These are phyloP conservation scores for Callipepla squamata DNA, from an alignment of 2,113 vertebrate species.

Conservation along the genomic window DNA sequence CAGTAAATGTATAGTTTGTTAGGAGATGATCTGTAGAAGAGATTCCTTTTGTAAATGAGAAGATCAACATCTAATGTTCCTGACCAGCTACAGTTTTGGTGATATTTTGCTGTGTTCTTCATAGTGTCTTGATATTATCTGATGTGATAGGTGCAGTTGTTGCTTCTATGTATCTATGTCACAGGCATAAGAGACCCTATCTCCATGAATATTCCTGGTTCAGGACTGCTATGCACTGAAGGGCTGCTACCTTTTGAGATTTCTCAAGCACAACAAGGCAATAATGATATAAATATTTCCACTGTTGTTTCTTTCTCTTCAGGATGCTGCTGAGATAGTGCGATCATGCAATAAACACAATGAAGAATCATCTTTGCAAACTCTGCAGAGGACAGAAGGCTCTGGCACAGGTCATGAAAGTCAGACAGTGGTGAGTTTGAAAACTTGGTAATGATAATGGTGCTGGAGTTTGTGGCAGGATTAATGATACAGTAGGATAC, in stretches of 20 bases:
- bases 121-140: not conserved
- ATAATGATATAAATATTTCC: not conserved
- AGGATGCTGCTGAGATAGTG: conserved; percentile 56
- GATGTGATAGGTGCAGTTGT: not conserved
- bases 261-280: not conserved
- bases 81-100: not conserved
- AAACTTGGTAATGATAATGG: not conserved
- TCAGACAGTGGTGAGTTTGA: conserved; percentile 49
- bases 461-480: not conserved
- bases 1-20: not conserved
- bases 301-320: not conserved
- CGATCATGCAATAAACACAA: not conserved
- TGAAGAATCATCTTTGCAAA: not conserved
- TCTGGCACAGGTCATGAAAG: not conserved
- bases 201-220: not conserved
- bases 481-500: not conserved
- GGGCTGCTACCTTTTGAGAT: not conserved
- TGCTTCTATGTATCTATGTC: not conserved
- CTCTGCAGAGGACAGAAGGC: not conserved
- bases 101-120: not conserved
- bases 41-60: not conserved
- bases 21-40: not conserved
- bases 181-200: not conserved
- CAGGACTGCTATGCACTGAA: not conserved
- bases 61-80: not conserved